phyloP scores from a whole-genome alignment of 2,888 invertebrate genomes.

The Embidobia sp. region DNA sequence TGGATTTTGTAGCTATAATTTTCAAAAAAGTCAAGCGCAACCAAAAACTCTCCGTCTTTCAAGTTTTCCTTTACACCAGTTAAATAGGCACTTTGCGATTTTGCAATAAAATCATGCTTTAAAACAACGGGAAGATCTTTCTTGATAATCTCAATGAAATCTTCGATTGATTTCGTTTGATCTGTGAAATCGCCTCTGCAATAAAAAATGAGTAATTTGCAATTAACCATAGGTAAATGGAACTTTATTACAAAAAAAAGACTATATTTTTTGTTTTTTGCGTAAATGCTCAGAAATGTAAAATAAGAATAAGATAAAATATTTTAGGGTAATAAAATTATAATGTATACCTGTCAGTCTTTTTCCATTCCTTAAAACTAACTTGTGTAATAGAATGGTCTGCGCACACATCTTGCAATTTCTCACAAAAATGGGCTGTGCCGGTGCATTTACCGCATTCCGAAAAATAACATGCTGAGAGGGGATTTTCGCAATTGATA shows the following conservation, averaged over 20 bases:
- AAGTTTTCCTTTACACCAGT: not conserved
- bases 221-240: not conserved
- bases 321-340: not conserved
- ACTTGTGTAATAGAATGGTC: not conserved
- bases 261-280: too few species aligned
- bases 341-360: not conserved
- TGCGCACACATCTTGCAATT: conserved; percentile 4
- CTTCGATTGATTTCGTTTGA: not conserved
- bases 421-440: not conserved
- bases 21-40: conserved; percentile 1
- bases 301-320: too few species aligned
- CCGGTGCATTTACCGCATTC: conserved; percentile 12
- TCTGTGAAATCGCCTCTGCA: not conserved
- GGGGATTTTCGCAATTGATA: conserved; percentile 14
- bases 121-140: not conserved
- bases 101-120: conserved; percentile 19
- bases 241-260: too few species aligned
- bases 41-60: conserved; percentile 11
- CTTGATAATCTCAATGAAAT: not conserved
- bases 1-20: not conserved
- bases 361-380: not conserved
- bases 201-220: not conserved
- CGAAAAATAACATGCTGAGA: conserved; percentile 9
- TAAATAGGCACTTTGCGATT: conserved; percentile 3
- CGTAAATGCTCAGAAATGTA: too few species aligned